Evolutionary conservation across 1,140 invertebrate genomes (phyloP).

Genomic region (Vanessa tameamea): DNA sequence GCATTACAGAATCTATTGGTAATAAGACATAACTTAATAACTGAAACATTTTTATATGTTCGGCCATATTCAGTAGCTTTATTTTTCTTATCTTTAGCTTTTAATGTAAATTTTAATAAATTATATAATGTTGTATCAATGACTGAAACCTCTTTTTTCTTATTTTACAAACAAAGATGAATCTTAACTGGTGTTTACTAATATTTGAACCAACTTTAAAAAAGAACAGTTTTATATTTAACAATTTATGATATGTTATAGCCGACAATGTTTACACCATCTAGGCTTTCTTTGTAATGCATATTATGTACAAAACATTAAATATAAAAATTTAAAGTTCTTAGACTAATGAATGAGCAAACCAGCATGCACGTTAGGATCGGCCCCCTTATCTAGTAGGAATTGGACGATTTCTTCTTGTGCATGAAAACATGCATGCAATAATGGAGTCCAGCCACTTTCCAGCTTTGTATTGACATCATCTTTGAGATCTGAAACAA

Average conservation of each 20-base stretch:
- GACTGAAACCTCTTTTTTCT: too few species aligned
- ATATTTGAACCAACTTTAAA: background rate
- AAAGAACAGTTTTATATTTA: background rate
- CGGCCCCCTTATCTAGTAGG: conserved; percentile 58
- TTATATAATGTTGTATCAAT: too few species aligned
- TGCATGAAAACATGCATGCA: conserved; percentile 71
- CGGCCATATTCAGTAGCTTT: too few species aligned
- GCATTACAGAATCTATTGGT: conserved; percentile 78
- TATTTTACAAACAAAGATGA: too few species aligned
- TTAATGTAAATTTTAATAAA: too few species aligned
- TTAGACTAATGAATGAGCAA: background rate
- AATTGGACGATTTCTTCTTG: conserved; percentile 64
- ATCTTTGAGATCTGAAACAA: conserved; percentile 61
- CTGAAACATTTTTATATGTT: too few species aligned
- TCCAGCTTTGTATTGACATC: conserved; percentile 61
- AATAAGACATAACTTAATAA: conserved; percentile 1
- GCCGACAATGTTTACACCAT: too few species aligned
- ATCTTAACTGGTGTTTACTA: too few species aligned
- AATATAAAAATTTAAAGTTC: background rate
- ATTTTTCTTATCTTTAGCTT: too few species aligned
- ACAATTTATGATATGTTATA: too few species aligned
- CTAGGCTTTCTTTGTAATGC: too few species aligned
- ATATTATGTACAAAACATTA: background rate
- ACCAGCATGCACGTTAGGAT: conserved; percentile 67
- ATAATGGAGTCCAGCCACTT: conserved; percentile 69